These are phyloP conservation scores for Pasiphila rectangulata DNA, from an alignment of 2,888 invertebrate species.

Conservation along the genomic window DNA sequence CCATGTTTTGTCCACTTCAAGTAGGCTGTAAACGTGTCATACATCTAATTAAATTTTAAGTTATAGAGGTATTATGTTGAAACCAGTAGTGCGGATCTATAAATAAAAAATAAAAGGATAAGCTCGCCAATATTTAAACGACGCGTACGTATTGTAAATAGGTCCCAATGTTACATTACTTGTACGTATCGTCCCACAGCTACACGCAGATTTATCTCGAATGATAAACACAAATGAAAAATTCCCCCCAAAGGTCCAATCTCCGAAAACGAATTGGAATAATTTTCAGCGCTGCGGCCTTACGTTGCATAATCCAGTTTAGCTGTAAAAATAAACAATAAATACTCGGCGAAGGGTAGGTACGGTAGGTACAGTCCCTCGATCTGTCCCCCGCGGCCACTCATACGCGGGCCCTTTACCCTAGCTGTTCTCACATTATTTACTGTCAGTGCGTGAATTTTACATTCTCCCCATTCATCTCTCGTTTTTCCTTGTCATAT, in stretches of 20 bases:
- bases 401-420: constrained; percentile 50
- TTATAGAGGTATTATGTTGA: too few relatives aligned
- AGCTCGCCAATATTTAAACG: too few relatives aligned
- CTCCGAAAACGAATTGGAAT: constrained; percentile 26
- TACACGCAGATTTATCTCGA: neutral
- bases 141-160: too few relatives aligned
- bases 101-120: too few relatives aligned
- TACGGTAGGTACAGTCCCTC: constrained; percentile 32
- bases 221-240: constrained; percentile 11
- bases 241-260: constrained; percentile 17
- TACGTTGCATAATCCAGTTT: constrained; percentile 34
- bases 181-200: too few relatives aligned
- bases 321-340: constrained; percentile 46
- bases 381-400: constrained; percentile 55
- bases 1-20: too few relatives aligned
- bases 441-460: constrained; percentile 48
- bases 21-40: too few relatives aligned
- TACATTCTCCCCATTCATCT: constrained; percentile 38
- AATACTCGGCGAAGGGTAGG: constrained; percentile 43
- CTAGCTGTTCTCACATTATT: constrained; percentile 54
- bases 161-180: too few relatives aligned
- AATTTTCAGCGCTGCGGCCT: constrained; percentile 23
- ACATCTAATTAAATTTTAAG: too few relatives aligned
- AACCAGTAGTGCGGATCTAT: too few relatives aligned
- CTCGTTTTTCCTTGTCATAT: constrained; percentile 26